These are phyloP conservation scores for Drosophila lini DNA, from an alignment of 1,140 invertebrate genomes.

Conservation along the genomic window DNA sequence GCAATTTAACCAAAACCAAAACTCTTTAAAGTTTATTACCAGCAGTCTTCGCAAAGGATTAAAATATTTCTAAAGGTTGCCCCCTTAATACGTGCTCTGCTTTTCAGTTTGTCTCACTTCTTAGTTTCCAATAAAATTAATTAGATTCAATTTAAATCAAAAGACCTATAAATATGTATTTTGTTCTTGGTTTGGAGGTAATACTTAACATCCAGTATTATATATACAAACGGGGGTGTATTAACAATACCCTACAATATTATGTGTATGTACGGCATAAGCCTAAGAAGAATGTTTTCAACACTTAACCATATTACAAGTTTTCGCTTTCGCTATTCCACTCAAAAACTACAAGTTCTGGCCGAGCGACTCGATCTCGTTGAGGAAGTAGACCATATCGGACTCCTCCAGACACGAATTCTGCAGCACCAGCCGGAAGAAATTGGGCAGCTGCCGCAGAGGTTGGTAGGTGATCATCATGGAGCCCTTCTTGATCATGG, in stretches of 20 bases:
- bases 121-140: neutral
- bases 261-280: conserved; percentile 40
- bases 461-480: conserved; percentile 99
- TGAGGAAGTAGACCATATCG: conserved; percentile 94
- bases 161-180: conserved; percentile 39
- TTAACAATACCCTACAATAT: conserved; percentile 30
- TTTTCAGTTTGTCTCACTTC: too few species aligned
- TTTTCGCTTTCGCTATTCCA: neutral
- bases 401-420: conserved; percentile 92
- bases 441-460: conserved; percentile 91
- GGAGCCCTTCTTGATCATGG: conserved; percentile 96
- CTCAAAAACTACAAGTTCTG: conserved; percentile 86
- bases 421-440: conserved; percentile 97
- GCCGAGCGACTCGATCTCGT: conserved; percentile 94
- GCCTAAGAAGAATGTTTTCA: conserved; percentile 68
- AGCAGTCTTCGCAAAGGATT: too few species aligned
- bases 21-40: too few species aligned
- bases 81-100: too few species aligned
- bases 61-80: too few species aligned
- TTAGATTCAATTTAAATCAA: conserved; percentile 28
- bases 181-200: conserved; percentile 27
- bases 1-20: too few species aligned
- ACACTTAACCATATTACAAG: conserved; percentile 45
- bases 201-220: conserved; percentile 38
- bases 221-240: conserved; percentile 24